Evolutionary conservation across 2,113 vertebrate species (phyloP), one percentile per base, ranked within the genome.

Genomic region (Xenus cinereus): DNA sequence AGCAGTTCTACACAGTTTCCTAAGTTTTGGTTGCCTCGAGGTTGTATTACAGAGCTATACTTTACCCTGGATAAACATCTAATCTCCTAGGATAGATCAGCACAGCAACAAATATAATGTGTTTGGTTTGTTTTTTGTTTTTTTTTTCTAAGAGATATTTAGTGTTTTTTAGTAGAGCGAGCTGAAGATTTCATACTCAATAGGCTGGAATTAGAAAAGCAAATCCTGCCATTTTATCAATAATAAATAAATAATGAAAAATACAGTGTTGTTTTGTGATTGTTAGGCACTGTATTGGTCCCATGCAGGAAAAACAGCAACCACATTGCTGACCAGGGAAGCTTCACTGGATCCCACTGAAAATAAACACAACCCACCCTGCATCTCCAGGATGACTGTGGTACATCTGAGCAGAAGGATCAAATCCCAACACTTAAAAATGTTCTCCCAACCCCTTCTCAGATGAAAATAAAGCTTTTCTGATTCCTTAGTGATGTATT

Each of bases 321-420:
- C 4, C 32, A 57, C 21, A 30, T 33, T n/a, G 10, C 15, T 32
- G 35, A 39, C 2, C 15, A 10, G 7, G 9, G 21, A 10, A 14
- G 9, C 33, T 51, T 20, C 37, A 10, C 28, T 11, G 50, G 12
- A 24, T 12, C 41, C 28, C n/a, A 20, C 14, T 7, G 4, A 54
- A 48, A 12, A 12, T 0, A 4, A 48, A 2, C 4, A 1, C 7
- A 69, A 30, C 12, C 32, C 2, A 0, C 18, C 33, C 59, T 17
- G 37, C 9, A 35, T 26, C 45, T 35, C 23, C 19, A 21, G 30
- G 15, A 8, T 7, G n/a, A 32, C n/a, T 15, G 22, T 0, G 0
- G 35, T 8, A 4, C 21, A 22, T 2, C 33, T 35, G 50, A 64
- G 14, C 35, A 64, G 56, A 14, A 53, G 14, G 5, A 59, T 14